Conservation (phyloP, 2,888 invertebrate species). For the Spicauda simplicius region DNA sequence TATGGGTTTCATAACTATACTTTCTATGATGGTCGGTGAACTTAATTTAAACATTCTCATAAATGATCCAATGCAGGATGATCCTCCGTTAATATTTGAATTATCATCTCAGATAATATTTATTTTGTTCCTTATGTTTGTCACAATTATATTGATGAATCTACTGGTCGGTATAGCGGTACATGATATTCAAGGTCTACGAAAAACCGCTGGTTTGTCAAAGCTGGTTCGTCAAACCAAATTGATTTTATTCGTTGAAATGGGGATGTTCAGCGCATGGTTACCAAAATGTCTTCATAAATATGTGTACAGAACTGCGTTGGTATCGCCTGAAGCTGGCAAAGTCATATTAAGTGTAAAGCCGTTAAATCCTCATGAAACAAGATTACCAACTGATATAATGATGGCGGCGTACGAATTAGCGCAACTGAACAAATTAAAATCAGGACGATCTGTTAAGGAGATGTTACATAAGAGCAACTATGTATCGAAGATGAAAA, state of each 20-base stretch:
- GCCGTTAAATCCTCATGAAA: slow-evolving; percentile 92
- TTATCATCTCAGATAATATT: slow-evolving; percentile 92
- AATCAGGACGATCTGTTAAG: slow-evolving; percentile 87
- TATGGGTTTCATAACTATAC: slow-evolving; percentile 92
- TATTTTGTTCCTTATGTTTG: slow-evolving; percentile 91
- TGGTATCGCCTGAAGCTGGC: slow-evolving; percentile 92
- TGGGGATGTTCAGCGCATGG: slow-evolving; percentile 91
- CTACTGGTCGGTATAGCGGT: slow-evolving; percentile 94
- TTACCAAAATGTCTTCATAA: slow-evolving; percentile 90
- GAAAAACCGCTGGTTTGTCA: slow-evolving; percentile 93
- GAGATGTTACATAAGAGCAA: slow-evolving; percentile 85
- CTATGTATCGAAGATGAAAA: slow-evolving; percentile 86
- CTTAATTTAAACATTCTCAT: slow-evolving; percentile 90
- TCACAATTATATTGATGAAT: slow-evolving; percentile 94
- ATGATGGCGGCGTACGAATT: slow-evolving; percentile 92
- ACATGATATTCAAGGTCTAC: slow-evolving; percentile 93
- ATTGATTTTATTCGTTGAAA: slow-evolving; percentile 92
- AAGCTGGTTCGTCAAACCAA: slow-evolving; percentile 94
- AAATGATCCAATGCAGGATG: slow-evolving; percentile 88
- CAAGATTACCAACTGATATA: slow-evolving; percentile 90
- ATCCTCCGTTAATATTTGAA: slow-evolving; percentile 89
- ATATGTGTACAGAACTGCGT: slow-evolving; percentile 90
- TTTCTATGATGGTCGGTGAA: slow-evolving; percentile 96
- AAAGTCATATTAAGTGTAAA: slow-evolving; percentile 93
- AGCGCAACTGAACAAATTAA: slow-evolving; percentile 89